phyloP scores from a whole-genome alignment of 2,797 vertebrate species.

The Alca torda region DNA sequence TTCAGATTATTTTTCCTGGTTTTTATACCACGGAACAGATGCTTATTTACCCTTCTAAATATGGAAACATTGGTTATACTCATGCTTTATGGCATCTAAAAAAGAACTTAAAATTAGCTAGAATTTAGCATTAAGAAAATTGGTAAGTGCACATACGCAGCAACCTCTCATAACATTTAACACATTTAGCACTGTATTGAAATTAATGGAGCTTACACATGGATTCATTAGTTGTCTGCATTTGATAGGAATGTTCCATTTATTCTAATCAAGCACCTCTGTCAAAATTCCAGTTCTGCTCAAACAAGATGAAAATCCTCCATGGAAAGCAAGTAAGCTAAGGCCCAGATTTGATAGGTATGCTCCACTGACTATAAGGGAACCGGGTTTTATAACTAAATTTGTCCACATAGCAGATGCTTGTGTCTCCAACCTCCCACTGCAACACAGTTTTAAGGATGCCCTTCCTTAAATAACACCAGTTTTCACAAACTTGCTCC shows the following conservation, averaged over 20 bases:
- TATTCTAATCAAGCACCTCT: constrained; percentile 53
- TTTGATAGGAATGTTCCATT: constrained; percentile 42
- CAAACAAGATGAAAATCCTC: constrained; percentile 21
- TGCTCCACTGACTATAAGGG: neutral
- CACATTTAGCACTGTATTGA: constrained; percentile 8
- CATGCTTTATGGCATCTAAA: neutral
- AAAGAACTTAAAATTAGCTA: neutral
- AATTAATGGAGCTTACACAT: constrained; percentile 41
- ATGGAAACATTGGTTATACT: neutral
- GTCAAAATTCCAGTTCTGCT: constrained; percentile 24
- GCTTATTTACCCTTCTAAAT: constrained; percentile 22
- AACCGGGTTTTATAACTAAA: constrained; percentile 16
- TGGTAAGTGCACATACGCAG: neutral
- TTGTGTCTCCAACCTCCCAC: constrained; percentile 28
- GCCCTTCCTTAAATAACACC: constrained; percentile 39
- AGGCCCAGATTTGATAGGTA: neutral
- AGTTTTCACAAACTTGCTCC: constrained; percentile 13
- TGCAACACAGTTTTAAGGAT: constrained; percentile 33
- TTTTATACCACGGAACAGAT: neutral
- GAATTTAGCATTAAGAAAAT: constrained; percentile 16
- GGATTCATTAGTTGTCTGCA: constrained; percentile 49
- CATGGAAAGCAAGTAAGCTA: neutral
- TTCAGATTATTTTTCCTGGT: neutral
- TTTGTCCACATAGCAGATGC: constrained; percentile 37
- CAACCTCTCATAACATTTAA: constrained; percentile 14